Conservation (phyloP, 1,140 invertebrate species). For the Drosophila nasuta region DNA sequence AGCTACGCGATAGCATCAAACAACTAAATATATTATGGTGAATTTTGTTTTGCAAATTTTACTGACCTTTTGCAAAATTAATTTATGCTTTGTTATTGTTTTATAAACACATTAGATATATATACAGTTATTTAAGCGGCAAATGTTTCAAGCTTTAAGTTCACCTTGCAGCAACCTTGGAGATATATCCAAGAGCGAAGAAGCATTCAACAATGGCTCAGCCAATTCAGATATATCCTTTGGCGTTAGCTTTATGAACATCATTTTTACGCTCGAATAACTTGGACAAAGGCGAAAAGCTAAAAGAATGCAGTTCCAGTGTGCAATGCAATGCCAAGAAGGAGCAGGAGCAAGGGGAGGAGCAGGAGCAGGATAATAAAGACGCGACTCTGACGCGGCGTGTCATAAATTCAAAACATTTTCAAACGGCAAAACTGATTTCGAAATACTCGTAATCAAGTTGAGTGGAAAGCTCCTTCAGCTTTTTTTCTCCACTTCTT, state of each 20-base stretch:
- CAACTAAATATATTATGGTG: slow-evolving; percentile 40
- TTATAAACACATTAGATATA: neutral
- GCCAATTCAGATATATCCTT: slow-evolving; percentile 58
- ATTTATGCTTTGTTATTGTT: slow-evolving; percentile 10
- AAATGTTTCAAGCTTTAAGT: slow-evolving; percentile 50
- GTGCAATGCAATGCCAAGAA: slow-evolving; percentile 10
- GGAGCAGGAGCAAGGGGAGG: neutral
- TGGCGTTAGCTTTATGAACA: slow-evolving; percentile 62
- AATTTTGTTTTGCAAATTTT: slow-evolving; percentile 39
- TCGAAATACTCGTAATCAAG: slow-evolving; percentile 63
- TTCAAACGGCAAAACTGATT: slow-evolving; percentile 68
- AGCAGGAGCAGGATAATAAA: slow-evolving; percentile 54
- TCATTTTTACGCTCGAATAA: slow-evolving; percentile 65
- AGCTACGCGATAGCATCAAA: slow-evolving; percentile 42
- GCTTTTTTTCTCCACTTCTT: neutral
- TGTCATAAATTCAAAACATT: slow-evolving; percentile 80
- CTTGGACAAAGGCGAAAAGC: slow-evolving; percentile 67
- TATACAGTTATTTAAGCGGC: neutral
- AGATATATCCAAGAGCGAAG: slow-evolving; percentile 3
- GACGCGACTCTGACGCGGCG: slow-evolving; percentile 64
- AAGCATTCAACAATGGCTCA: slow-evolving; percentile 20
- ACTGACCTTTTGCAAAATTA: slow-evolving; percentile 50
- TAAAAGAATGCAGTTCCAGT: slow-evolving; percentile 52
- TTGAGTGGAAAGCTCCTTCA: slow-evolving; percentile 40
- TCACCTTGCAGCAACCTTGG: slow-evolving; percentile 74